Evolutionary conservation across 2,797 vertebrate genomes (phyloP), one percentile per base, ranked within the genome.

Genomic region (Tamandua tetradactyla): DNA sequence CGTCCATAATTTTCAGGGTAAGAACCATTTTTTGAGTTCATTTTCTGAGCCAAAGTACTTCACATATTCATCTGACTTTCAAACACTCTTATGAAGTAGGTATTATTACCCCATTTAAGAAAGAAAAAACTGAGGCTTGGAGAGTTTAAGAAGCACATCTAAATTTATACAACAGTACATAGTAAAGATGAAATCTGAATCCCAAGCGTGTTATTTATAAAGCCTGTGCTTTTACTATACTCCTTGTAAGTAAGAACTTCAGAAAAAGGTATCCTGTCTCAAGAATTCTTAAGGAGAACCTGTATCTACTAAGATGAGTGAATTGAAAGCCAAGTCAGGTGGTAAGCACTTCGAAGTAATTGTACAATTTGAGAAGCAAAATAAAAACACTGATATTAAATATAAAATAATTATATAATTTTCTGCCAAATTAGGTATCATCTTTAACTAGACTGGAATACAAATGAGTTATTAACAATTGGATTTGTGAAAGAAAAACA

Each of bases 401-500:
- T 42, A 55, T 25, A 86, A 57, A 89, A 42, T 61, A 91, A 64
- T n/a, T 61, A 78, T 13, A 11, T 62, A 62, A 87, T 10, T 88
- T 23, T n/a, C 27, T 59, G 40, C 25, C 83, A 89, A 95, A 79
- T 76, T 30, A 89, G 25, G 32, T 64, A 74, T n/a, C 25, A 71
- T n/a, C 17, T 61, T 85, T 76, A 20, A 74, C 11, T 22, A 87
- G 18, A 76, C 27, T 84, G 80, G 3, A 76, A 27, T 69, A 84
- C 49, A 80, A 64, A 95, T 37, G 30, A 89, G n/a, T 66, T 86
- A 76, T 47, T 87, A 89, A 91, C 40, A 44, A 78, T 37, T 44
- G 76, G 40, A 90, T 20, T 92, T 93, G 80, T n/a, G 82, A 95
- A 80, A 91, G 49, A 57, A 91, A 90, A 91, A 80, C 8, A 89